Percentiles rank a stretch among this genome's conserved stretches.
phyloP scores from a whole-genome alignment of 2,888 invertebrate genomes.

The Melanostoma mellinum region DNA sequence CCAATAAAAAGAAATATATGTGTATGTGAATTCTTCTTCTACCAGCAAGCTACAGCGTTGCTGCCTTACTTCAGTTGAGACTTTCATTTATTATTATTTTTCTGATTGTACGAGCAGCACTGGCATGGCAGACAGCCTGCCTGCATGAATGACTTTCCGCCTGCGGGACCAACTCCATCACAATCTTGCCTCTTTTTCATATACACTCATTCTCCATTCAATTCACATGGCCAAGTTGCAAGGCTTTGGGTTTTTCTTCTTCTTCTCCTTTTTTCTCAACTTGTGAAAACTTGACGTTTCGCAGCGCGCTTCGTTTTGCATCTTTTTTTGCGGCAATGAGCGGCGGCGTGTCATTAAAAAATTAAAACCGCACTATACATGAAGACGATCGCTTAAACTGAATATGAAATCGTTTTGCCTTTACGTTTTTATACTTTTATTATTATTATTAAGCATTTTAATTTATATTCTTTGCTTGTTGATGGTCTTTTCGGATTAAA shows the following conservation, averaged over 20 bases:
- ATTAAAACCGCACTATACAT: constrained; percentile 44
- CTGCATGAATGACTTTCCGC: constrained; percentile 64
- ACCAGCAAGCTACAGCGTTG: not conserved
- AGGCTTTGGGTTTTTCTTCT: constrained; percentile 17
- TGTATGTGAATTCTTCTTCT: constrained; percentile 50
- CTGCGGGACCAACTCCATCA: constrained; percentile 35
- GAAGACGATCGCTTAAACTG: constrained; percentile 47
- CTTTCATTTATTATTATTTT: constrained; percentile 58
- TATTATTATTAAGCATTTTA: not conserved
- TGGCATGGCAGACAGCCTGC: constrained; percentile 63
- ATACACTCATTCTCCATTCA: constrained; percentile 48
- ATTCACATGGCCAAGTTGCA: constrained; percentile 58
- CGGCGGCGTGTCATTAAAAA: constrained; percentile 62
- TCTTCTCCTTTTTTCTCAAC: constrained; percentile 17
- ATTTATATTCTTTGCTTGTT: not conserved
- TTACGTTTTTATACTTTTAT: not conserved
- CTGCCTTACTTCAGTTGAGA: constrained; percentile 13
- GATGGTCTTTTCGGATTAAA: constrained; percentile 33
- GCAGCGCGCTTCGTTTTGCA: constrained; percentile 4
- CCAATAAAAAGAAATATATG: not conserved
- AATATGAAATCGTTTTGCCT: constrained; percentile 60
- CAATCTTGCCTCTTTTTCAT: constrained; percentile 19
- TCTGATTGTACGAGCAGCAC: constrained; percentile 24
- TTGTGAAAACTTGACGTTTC: constrained; percentile 28
- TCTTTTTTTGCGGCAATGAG: constrained; percentile 35